Conservation (phyloP, 92 coral and sea anemone genomes). For the Umimayanthus kanabou region DNA sequence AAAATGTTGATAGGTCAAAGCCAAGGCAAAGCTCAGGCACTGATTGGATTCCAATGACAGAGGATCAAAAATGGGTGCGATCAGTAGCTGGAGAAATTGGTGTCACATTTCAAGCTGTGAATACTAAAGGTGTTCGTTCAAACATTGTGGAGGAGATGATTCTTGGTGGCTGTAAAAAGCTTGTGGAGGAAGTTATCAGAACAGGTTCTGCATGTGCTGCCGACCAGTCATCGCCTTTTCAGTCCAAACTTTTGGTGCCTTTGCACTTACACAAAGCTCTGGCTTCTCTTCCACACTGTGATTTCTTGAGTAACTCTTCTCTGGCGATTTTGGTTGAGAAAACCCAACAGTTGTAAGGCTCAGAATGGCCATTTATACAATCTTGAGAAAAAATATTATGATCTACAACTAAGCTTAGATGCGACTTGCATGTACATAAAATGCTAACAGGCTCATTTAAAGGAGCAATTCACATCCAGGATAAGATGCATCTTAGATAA, state of each 20-base stretch:
- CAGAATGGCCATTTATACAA: too few relatives aligned
- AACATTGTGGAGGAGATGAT: constrained; percentile 72
- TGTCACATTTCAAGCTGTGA: constrained; percentile 56
- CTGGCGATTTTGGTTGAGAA: constrained; percentile 55
- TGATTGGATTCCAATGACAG: constrained; percentile 57
- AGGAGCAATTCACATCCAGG: too few relatives aligned
- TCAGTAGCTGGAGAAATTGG: constrained; percentile 81
- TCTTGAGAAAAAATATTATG: too few relatives aligned
- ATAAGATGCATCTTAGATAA: too few relatives aligned
- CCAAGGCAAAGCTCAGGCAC: constrained; percentile 40
- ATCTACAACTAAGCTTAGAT: too few relatives aligned
- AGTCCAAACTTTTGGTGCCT: constrained; percentile 70
- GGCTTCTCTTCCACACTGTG: constrained; percentile 69
- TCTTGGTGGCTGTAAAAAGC: constrained; percentile 58
- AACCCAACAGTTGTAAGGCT: background rate
- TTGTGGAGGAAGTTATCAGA: constrained; percentile 76
- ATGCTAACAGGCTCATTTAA: too few relatives aligned
- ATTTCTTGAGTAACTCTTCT: constrained; percentile 70
- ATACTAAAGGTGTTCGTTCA: constrained; percentile 67
- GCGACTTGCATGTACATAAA: too few relatives aligned
- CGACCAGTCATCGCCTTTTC: constrained; percentile 59
- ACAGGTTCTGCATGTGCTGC: constrained; percentile 72
- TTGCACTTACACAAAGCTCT: constrained; percentile 74
- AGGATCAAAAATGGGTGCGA: constrained; percentile 80
- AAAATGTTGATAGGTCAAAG: constrained; percentile 8